phyloP scores from a whole-genome alignment of 2,797 vertebrate species.

The Hylomyscus alleni region DNA sequence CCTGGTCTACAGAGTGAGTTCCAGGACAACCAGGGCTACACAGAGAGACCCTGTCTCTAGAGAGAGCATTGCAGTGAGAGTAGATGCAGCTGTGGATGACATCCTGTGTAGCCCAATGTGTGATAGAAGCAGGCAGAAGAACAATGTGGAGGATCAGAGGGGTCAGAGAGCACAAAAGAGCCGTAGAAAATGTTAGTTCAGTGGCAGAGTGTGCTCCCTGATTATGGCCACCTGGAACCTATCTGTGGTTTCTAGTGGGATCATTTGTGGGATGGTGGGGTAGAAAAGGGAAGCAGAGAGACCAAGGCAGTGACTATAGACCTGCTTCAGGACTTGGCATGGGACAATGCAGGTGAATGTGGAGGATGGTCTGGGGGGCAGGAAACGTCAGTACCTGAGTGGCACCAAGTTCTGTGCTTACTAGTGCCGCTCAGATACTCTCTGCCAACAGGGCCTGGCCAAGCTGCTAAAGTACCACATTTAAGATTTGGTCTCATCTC shows the following conservation, averaged over 20 bases:
- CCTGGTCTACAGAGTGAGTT: too few species aligned
- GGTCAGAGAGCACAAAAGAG: fast-evolving
- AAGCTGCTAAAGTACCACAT: background rate
- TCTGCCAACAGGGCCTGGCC: background rate
- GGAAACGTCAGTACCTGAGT: background rate
- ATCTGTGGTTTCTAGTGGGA: background rate
- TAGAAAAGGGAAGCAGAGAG: background rate
- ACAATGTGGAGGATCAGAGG: background rate
- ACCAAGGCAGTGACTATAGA: background rate
- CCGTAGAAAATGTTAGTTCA: background rate
- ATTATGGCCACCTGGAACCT: background rate
- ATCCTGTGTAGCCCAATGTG: background rate
- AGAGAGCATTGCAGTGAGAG: background rate
- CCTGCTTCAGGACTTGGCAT: background rate
- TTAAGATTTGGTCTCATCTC: background rate
- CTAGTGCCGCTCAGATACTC: background rate
- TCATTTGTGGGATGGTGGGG: background rate
- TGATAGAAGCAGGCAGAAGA: background rate
- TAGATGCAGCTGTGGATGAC: background rate
- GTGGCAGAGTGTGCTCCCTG: background rate
- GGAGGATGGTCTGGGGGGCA: background rate
- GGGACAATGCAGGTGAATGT: background rate
- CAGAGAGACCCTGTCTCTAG: too few species aligned
- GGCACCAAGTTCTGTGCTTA: background rate
- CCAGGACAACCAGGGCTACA: too few species aligned